Base-by-base conservation (phyloP, 2,113 vertebrate species). In the human (Homo sapiens) region DNA sequence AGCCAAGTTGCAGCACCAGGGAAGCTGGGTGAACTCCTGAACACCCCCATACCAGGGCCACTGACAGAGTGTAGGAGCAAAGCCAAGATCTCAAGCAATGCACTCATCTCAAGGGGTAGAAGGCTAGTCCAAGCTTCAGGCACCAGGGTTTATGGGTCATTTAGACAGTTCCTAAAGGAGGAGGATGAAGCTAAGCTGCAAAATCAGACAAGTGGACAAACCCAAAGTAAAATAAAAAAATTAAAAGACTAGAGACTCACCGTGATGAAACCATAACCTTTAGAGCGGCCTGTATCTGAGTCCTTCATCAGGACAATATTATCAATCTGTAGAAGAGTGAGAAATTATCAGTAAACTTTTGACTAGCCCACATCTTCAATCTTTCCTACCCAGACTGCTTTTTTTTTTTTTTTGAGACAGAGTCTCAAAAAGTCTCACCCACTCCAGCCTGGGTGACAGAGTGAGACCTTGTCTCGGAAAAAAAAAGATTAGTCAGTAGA, bases 211-310 rank as follows among this genome's bases (percentile, higher is more conserved):
- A 83, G 68, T 73, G 84, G n/a, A 89, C n/a, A 79, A 93, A 68
- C 78, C n/a, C 70, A 96, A 82, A 68, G 45, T 84, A 61, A 96
- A 82, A 78, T 57, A 11, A 25, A 79, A 79, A 79, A 89, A 66
- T 25, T 38, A 89, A 88, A 88, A 93, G 45, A 95, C 12, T 64
- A 86, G 48, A 84, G 1, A 94, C 98, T 97, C 89, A 98, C 98
- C 3, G 95, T 98, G 86, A 98, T 98, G 64, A 98, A 98, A 75
- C 98, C 98, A 73, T 98, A 98, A 89, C 98, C 98, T 94, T 98
- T 98, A 92, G 98, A 98, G n/a, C 90, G 89, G 22, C 98, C 98
- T n/a, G 98, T 98, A 59, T 98, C 98, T 22, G 97, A 98, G 52
- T 98, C 98, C 76, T 98, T 98, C 97, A 98, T 97, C n/a, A 98